These are phyloP conservation scores for Cottoperca gobio DNA, from an alignment of 2,797 vertebrate species.

Conservation along the genomic window DNA sequence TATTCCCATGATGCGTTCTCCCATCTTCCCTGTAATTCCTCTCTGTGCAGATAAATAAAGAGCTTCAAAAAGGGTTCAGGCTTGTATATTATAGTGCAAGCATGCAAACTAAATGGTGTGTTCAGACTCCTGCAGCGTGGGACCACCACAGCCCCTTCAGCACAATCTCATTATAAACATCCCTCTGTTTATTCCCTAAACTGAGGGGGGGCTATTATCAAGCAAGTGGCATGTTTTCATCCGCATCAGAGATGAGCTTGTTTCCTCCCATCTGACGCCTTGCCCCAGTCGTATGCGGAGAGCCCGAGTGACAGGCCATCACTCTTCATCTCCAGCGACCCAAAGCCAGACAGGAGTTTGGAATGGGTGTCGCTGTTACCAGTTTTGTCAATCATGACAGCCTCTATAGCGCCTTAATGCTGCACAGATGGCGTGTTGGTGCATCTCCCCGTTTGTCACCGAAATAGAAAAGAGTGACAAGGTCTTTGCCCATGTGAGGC, in stretches of 20 bases:
- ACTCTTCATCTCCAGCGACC: constrained; percentile 78
- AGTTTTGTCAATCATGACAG: constrained; percentile 81
- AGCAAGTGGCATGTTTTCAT: constrained; percentile 74
- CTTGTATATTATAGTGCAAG: constrained; percentile 47
- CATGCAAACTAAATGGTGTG: constrained; percentile 64
- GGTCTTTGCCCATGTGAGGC: constrained; percentile 46
- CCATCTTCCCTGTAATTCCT: constrained; percentile 43
- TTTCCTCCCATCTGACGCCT: constrained; percentile 60
- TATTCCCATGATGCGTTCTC: constrained; percentile 49
- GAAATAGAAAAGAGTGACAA: constrained; percentile 67
- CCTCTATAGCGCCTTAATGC: constrained; percentile 69
- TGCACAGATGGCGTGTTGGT: constrained; percentile 75
- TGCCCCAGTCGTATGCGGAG: constrained; percentile 61
- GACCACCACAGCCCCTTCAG: constrained; percentile 65
- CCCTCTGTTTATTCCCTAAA: constrained; percentile 73
- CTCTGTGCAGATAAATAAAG: constrained; percentile 62
- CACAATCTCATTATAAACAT: constrained; percentile 78
- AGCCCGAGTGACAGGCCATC: constrained; percentile 77
- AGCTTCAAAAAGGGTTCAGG: constrained; percentile 56
- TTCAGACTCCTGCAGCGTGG: constrained; percentile 57
- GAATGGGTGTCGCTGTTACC: constrained; percentile 72
- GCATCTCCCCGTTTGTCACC: constrained; percentile 72
- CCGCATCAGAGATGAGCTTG: constrained; percentile 69
- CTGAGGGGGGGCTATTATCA: constrained; percentile 72
- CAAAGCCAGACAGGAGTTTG: constrained; percentile 72